A percentile compares a stretch with the other conserved stretches of the same genome.
Conservation (phyloP, 2,888 invertebrate species). For the Stenodema calcarata region DNA sequence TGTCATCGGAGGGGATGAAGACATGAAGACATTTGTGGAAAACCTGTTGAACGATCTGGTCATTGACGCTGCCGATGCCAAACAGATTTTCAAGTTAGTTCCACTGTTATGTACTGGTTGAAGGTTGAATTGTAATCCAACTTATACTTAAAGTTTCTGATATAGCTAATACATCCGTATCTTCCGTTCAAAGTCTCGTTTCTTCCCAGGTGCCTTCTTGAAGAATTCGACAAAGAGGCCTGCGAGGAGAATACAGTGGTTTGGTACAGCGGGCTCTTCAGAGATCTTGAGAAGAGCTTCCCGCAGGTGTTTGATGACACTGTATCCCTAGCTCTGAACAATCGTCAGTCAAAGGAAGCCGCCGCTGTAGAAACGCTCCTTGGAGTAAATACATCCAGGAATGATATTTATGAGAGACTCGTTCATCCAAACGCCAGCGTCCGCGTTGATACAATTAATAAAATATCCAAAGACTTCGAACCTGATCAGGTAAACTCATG, state of each 20-base stretch:
- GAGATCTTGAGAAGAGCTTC: slow-evolving; percentile 73
- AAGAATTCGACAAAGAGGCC: slow-evolving; percentile 49
- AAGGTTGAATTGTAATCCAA: background rate
- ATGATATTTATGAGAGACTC: slow-evolving; percentile 61
- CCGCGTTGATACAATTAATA: slow-evolving; percentile 50
- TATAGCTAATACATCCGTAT: too few species aligned
- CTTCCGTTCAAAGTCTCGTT: too few species aligned
- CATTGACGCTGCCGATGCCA: slow-evolving; percentile 65
- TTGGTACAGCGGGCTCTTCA: slow-evolving; percentile 67
- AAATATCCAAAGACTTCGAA: slow-evolving; percentile 50
- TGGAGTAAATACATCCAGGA: slow-evolving; percentile 53
- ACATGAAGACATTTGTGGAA: slow-evolving; percentile 67
- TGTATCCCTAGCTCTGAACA: slow-evolving; percentile 56
- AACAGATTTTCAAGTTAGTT: slow-evolving; percentile 62
- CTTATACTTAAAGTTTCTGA: background rate
- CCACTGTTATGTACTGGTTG: background rate
- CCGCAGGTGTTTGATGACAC: slow-evolving; percentile 72
- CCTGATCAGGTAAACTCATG: slow-evolving; percentile 50
- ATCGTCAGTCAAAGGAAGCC: slow-evolving; percentile 46
- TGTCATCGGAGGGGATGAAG: slow-evolving; percentile 60
- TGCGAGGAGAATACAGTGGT: slow-evolving; percentile 41
- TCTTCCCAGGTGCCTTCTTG: slow-evolving; percentile 43
- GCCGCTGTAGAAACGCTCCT: slow-evolving; percentile 51
- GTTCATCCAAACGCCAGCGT: slow-evolving; percentile 68
- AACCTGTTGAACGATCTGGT: slow-evolving; percentile 69